phyloP scores from a whole-genome alignment of 1,140 invertebrate species.

The Zaprionus davidi region DNA sequence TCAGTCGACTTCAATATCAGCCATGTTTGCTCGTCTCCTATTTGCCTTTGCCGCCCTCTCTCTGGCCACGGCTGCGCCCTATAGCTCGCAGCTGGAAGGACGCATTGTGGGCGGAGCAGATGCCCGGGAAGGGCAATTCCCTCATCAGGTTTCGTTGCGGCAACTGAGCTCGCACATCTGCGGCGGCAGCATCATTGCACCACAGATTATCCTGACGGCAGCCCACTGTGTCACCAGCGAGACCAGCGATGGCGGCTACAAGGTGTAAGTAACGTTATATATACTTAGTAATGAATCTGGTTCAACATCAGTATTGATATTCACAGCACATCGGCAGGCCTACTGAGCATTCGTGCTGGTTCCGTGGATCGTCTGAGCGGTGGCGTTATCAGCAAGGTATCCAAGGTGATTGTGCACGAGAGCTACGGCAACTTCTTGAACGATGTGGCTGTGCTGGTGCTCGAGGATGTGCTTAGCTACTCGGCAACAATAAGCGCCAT shows the following conservation, averaged over 20 bases:
- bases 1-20: neutral
- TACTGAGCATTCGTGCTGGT: slow-evolving; percentile 36
- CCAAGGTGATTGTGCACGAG: slow-evolving; percentile 64
- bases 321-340: neutral
- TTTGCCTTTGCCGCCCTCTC: neutral
- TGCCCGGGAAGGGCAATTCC: neutral
- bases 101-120: slow-evolving; percentile 6
- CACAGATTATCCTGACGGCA: slow-evolving; percentile 1
- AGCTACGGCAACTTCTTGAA: slow-evolving; percentile 69
- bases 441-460: slow-evolving; percentile 84
- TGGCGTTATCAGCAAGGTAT: slow-evolving; percentile 23
- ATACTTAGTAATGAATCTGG: neutral
- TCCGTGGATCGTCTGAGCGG: slow-evolving; percentile 20
- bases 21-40: neutral
- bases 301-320: neutral
- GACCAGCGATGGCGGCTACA: neutral
- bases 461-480: slow-evolving; percentile 70
- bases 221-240: slow-evolving; percentile 1
- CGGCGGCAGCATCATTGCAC: slow-evolving; percentile 6
- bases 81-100: neutral
- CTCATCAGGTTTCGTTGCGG: neutral
- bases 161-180: neutral
- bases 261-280: neutral
- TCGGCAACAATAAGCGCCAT: slow-evolving; percentile 69
- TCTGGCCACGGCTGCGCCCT: neutral